These are phyloP conservation scores for Myanophis thanlyinensis DNA, from an alignment of 2,113 vertebrate species.

Conservation along the genomic window DNA sequence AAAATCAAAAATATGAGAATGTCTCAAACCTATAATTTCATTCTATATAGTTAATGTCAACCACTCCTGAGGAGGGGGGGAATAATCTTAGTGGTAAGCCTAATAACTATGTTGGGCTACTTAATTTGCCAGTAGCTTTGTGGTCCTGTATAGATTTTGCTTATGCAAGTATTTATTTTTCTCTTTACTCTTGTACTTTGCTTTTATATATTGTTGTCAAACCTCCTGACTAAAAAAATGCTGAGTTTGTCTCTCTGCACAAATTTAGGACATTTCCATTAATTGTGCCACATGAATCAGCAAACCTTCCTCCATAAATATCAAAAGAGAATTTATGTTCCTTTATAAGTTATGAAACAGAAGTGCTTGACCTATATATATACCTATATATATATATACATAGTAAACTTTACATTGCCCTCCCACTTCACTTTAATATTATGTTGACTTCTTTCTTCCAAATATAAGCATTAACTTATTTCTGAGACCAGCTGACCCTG, in stretches of 20 bases:
- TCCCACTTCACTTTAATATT: background rate
- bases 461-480: background rate
- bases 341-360: slow-evolving; percentile 33
- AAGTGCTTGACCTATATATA: slow-evolving; percentile 32
- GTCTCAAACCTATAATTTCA: background rate
- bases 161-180: slow-evolving; percentile 50
- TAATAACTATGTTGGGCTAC: slow-evolving; percentile 31
- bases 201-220: slow-evolving; percentile 61
- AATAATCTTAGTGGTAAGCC: slow-evolving; percentile 15
- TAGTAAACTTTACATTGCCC: slow-evolving; percentile 6
- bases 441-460: background rate
- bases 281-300: slow-evolving; percentile 61
- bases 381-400: slow-evolving; percentile 23
- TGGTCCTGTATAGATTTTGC: slow-evolving; percentile 57
- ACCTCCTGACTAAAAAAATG: slow-evolving; percentile 61
- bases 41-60: slow-evolving; percentile 15
- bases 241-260: slow-evolving; percentile 55
- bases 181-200: slow-evolving; percentile 41
- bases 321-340: background rate
- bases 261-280: slow-evolving; percentile 55
- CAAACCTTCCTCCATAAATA: slow-evolving; percentile 46
- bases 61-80: background rate
- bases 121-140: slow-evolving; percentile 37
- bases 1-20: slow-evolving; percentile 4
- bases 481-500: background rate